Evolutionary conservation across 2,888 invertebrate genomes (phyloP).

Genomic region (Plagodis dolabraria): DNA sequence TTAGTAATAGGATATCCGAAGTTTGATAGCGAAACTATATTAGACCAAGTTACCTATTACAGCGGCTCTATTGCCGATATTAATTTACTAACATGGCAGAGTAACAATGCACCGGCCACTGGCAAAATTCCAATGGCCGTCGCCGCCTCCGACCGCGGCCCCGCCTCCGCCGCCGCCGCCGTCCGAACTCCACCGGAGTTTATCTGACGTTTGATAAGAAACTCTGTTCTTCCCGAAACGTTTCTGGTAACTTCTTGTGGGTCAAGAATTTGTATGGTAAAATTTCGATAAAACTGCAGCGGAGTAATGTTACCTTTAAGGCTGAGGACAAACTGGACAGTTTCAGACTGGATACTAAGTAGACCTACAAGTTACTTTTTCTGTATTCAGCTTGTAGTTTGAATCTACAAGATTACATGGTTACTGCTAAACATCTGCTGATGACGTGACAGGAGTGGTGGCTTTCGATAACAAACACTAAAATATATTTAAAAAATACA

Average conservation of each 20-base stretch:
- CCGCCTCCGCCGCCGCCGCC: constrained; percentile 13
- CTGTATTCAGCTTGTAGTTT: too few relatives aligned
- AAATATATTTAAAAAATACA: too few relatives aligned
- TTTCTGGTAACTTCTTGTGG: constrained; percentile 33
- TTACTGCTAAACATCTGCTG: too few relatives aligned
- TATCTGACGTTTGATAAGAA: constrained; percentile 60
- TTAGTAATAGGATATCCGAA: constrained; percentile 16
- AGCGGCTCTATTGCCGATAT: constrained; percentile 68
- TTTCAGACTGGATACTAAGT: too few relatives aligned
- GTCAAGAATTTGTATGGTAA: not conserved
- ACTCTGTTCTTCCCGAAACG: constrained; percentile 41
- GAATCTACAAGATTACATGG: too few relatives aligned
- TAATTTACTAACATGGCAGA: constrained; percentile 73
- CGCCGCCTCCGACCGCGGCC: constrained; percentile 47
- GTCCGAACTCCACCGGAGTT: constrained; percentile 56
- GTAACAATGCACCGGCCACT: constrained; percentile 68
- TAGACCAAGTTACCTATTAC: constrained; percentile 52
- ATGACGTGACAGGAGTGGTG: too few relatives aligned
- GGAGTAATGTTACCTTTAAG: not conserved
- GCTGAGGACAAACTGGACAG: too few relatives aligned
- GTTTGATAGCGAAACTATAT: constrained; percentile 28
- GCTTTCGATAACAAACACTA: too few relatives aligned
- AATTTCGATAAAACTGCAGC: not conserved
- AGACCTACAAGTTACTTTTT: too few relatives aligned
- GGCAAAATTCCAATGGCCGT: constrained; percentile 68